Evolutionary conservation across 2,113 vertebrate species (phyloP).

Genomic region (Coptodon rendalli): DNA sequence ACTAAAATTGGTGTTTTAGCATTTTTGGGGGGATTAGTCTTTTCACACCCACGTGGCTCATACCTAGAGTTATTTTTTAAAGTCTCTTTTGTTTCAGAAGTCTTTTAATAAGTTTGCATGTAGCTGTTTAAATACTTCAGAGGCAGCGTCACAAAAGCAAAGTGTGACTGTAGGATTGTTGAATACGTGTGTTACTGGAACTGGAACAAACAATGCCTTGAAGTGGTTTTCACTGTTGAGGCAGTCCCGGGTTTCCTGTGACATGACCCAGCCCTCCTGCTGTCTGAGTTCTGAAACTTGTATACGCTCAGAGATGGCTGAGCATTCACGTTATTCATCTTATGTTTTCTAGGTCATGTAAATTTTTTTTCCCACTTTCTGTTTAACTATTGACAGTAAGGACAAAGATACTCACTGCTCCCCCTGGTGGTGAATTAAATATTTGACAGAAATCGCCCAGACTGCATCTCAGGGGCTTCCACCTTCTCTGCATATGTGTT

Average conservation of each 20-base stretch:
- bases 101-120: neutral
- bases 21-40: neutral
- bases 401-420: slow-evolving; percentile 24
- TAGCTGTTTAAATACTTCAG: neutral
- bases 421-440: slow-evolving; percentile 38
- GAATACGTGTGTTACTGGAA: neutral
- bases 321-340: neutral
- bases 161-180: neutral
- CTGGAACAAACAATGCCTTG: neutral
- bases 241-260: neutral
- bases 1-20: neutral
- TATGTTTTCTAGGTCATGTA: neutral
- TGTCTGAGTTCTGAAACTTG: neutral
- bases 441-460: neutral
- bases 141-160: neutral
- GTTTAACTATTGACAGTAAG: neutral
- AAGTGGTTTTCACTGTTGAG: slow-evolving; percentile 14
- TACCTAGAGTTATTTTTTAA: neutral
- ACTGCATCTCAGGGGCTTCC: neutral
- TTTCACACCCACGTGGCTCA: neutral
- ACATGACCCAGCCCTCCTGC: neutral
- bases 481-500: neutral
- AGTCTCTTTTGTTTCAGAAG: neutral
- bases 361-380: neutral
- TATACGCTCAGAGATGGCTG: neutral